Evolutionary conservation across 2,888 invertebrate genomes (phyloP).

Genomic region (Oscheius onirici): DNA sequence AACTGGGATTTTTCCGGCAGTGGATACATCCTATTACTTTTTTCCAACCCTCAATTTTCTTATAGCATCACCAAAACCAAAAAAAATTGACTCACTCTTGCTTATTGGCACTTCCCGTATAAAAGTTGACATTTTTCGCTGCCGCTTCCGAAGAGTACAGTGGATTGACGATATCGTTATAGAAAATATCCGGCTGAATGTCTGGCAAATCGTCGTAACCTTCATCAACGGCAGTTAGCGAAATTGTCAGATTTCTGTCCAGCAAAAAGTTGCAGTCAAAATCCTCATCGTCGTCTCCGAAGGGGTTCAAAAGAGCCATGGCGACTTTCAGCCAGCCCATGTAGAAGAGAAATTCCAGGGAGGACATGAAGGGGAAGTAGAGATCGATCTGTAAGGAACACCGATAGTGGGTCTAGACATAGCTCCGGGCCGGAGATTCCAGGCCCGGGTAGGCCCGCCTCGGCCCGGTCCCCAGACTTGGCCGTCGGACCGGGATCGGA

Average conservation of each 20-base stretch:
- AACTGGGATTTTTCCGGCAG: no score
- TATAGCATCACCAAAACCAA: neutral
- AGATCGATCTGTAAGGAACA: conserved; percentile 51
- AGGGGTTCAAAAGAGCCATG: conserved; percentile 53
- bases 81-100: conserved; percentile 12
- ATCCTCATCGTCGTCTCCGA: conserved; percentile 56
- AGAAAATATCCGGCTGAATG: conserved; percentile 50
- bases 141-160: conserved; percentile 46
- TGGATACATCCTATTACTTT: no score
- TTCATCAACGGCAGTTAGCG: conserved; percentile 47
- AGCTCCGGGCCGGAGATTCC: no score
- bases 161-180: conserved; percentile 54
- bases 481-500: no score
- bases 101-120: conserved; percentile 49
- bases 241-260: conserved; percentile 47
- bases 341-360: conserved; percentile 49
- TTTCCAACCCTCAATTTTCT: neutral
- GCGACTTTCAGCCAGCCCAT: conserved; percentile 57
- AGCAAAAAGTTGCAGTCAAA: conserved; percentile 54
- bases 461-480: no score
- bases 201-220: conserved; percentile 45
- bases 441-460: no score
- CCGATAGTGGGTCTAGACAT: no score
- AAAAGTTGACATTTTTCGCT: conserved; percentile 49
- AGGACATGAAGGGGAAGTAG: conserved; percentile 51